Conservation (phyloP, 2,113 vertebrate species). For the Centrocercus urophasianus region DNA sequence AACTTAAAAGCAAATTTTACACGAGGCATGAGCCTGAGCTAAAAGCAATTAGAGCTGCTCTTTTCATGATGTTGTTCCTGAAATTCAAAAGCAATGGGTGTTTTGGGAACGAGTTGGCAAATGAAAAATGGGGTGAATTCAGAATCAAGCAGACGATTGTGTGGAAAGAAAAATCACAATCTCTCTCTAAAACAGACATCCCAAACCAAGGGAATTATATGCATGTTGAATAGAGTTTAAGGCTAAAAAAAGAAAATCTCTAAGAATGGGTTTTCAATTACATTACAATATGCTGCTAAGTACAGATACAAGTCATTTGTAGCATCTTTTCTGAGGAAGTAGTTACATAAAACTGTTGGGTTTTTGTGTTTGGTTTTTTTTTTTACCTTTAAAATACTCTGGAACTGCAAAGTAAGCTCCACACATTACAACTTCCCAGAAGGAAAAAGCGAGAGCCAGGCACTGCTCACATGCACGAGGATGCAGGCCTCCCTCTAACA, state of each 20-base stretch:
- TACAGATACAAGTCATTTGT: neutral
- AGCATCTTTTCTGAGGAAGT: neutral
- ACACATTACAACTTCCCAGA: neutral
- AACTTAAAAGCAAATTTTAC: constrained; percentile 30
- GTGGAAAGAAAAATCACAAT: neutral
- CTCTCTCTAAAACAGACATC: neutral
- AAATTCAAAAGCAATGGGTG: constrained; percentile 6
- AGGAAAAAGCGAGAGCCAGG: neutral
- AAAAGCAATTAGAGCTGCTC: constrained; percentile 23
- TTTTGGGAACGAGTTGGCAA: constrained; percentile 19
- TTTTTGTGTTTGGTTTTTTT: neutral
- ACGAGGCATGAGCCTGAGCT: neutral
- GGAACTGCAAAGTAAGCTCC: neutral
- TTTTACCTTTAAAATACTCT: neutral
- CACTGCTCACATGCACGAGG: neutral
- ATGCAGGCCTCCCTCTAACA: neutral
- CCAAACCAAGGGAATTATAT: neutral
- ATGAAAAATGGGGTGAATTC: neutral
- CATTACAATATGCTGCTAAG: neutral
- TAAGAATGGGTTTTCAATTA: neutral
- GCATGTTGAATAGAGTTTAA: neutral
- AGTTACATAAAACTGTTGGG: neutral
- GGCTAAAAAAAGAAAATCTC: neutral
- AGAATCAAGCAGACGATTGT: neutral
- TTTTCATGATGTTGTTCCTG: neutral